Base-by-base conservation (phyloP, 1,140 invertebrate genomes). In the Drosophila nasuta region DNA sequence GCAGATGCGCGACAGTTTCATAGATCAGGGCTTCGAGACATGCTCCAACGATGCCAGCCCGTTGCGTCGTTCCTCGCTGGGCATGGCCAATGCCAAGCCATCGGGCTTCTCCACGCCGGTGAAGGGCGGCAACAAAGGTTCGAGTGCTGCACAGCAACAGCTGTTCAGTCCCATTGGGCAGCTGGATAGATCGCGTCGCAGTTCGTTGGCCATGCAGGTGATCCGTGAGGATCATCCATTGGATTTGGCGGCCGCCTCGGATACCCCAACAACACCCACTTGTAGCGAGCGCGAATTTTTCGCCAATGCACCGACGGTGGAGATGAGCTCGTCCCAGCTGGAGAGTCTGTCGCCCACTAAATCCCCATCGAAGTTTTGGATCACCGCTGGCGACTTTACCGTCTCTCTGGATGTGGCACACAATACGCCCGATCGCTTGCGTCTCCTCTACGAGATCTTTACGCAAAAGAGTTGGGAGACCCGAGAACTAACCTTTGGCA, bases 21-120 rank as follows among this genome's bases (percentile, higher is more conserved):
- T 91, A 0, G 91, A 92, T 64, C 91, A 91, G 64, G 91, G 91
- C 45, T 92, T 92, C 25, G 91, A 92, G 63, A 92, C 91, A 0
- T 87, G 91, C 58, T 91, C 91, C 0, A 92, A 91, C 35, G 81
- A 90, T 45, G 68, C 81, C 6, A 92, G 91, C 65, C 91, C 91
- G 0, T n/a, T 88, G 35, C 70, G 83, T 25, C 51, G 65, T 13
- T 43, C 62, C 13, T 78, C 77, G 0, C 6, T 52, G 1, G 62
- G 77, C 2, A 7, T 49, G 46, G 17, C 20, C 1, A 41, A 56
- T 1, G 46, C 59, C 3, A 82, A 80, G 10, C 87, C 76, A 1
- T 77, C 74, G 0, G 64, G 76, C 5, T 92, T 86, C 11, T 92
- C 91, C 0, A 92, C 91, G 3, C 91, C 91, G 0, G 76, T 92